phyloP scores from a whole-genome alignment of 2,113 vertebrate genomes.

The Beaufortia kweichowensis region DNA sequence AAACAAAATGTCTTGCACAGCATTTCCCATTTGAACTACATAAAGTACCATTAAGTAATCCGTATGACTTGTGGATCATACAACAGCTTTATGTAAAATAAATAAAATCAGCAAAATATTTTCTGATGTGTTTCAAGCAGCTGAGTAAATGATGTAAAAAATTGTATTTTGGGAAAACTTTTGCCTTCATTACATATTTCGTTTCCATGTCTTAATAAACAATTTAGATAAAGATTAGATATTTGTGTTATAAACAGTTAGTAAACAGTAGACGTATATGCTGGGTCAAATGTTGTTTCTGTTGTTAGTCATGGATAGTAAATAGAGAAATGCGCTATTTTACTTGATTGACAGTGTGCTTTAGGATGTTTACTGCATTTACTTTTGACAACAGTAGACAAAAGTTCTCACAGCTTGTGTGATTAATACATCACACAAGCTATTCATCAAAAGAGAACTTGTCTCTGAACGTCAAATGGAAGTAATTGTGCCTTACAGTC shows the following conservation, averaged over 20 bases:
- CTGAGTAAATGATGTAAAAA: no score
- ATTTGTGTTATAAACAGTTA: neutral
- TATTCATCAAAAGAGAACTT: constrained; percentile 25
- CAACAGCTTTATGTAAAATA: no score
- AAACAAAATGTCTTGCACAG: no score
- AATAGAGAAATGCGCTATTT: neutral
- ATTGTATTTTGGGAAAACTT: no score
- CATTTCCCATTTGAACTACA: no score
- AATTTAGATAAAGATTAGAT: neutral
- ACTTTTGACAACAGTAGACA: constrained; percentile 17
- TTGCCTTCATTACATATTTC: no score
- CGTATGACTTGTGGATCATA: no score
- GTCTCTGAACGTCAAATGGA: constrained; percentile 44
- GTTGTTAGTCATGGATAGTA: constrained; percentile 1
- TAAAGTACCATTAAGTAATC: no score
- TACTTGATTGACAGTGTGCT: neutral
- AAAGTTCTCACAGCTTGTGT: constrained; percentile 17
- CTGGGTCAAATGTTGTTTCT: neutral
- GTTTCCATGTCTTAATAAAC: no score
- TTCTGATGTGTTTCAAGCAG: no score
- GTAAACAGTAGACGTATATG: neutral
- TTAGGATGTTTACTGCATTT: constrained; percentile 11
- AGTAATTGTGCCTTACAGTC: constrained; percentile 13
- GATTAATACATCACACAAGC: neutral
- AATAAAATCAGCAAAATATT: no score